Base-by-base conservation (phyloP, 2,888 invertebrate species). In the Petrophora chlorosata region DNA sequence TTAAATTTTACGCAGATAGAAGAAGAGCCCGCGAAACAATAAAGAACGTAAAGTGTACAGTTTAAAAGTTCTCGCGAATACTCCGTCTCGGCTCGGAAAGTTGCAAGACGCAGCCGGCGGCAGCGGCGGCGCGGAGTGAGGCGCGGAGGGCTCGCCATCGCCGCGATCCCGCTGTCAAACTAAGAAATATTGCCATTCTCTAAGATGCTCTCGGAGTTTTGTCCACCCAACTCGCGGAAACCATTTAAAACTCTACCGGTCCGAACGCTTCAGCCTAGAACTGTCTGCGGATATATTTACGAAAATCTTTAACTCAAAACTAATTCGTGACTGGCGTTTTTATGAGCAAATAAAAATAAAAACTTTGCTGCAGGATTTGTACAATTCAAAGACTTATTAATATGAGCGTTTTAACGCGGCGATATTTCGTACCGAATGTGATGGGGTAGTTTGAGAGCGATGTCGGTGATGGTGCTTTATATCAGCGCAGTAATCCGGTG, bases 21-120 rank as follows among this genome's bases (percentile, higher is more conserved):
- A 65, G 73, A 76, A 65, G 72, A 76, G 67, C 56, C 67, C 68
- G 67, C 60, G 76, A 77, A 80, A 88, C 82, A 86, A 86, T 87
- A 86, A 85, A 85, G 83, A 82, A 84, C 74, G 75, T 74, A 80
- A 84, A 86, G 82, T 82, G 85, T 78, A 75, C 76, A 82, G 82
- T 85, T 87, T 82, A 76, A 87, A 87, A 87, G 73, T 87, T 85
- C 80, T 73, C 69, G 63, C 73, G 66, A 76, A 80, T 76, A 82
- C 76, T 61, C 59, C 62, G 72, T 65, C 60, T 76, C 76, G 73
- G 79, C 78, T 73, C 73, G 65, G 65, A 81, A 87, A 87, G 81
- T 89, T 85, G 75, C 70, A 75, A 81, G 81, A 78, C 70, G 76
- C 65, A 74, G 78, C 75, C 73, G 77, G 73, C 70, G 76, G 70